These are phyloP conservation scores for Condylostylus longicornis DNA, from an alignment of 1,140 invertebrate genomes.

Conservation along the genomic window DNA sequence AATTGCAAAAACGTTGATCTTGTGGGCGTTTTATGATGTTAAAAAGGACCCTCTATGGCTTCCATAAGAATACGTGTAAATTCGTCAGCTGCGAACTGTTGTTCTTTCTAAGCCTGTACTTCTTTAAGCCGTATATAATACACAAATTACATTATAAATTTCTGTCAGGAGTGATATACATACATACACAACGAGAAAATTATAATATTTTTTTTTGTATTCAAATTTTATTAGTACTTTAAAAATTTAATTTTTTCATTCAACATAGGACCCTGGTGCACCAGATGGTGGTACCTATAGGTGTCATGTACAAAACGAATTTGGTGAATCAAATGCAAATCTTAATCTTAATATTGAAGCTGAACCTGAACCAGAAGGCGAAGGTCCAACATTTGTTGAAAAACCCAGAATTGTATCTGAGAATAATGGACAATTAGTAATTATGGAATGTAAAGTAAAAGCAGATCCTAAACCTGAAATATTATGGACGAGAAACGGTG, in stretches of 20 bases:
- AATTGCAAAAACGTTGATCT: too few species aligned
- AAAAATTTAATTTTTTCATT: constrained; percentile 24
- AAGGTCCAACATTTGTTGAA: constrained; percentile 94
- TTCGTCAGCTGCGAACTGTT: too few species aligned
- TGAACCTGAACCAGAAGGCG: constrained; percentile 77
- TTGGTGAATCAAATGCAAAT: constrained; percentile 95
- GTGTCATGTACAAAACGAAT: constrained; percentile 92
- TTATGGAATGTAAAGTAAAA: constrained; percentile 93
- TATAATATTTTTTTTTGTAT: constrained; percentile 17
- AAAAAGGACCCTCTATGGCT: too few species aligned
- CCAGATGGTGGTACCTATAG: constrained; percentile 94
- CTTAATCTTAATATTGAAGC: constrained; percentile 95
- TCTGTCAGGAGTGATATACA: too few species aligned
- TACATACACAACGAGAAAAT: too few species aligned
- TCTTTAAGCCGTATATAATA: too few species aligned
- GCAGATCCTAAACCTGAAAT: constrained; percentile 88
- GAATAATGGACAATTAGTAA: constrained; percentile 88
- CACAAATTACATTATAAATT: too few species aligned
- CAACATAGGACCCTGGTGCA: constrained; percentile 71
- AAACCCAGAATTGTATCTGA: constrained; percentile 77
- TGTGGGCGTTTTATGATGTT: too few species aligned
- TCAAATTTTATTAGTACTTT: too few species aligned
- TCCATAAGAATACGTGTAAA: too few species aligned
- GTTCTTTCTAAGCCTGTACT: too few species aligned
- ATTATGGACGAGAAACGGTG: constrained; percentile 78